Base-by-base conservation (phyloP, 2,113 vertebrate genomes). In the Syngnathus typhle region DNA sequence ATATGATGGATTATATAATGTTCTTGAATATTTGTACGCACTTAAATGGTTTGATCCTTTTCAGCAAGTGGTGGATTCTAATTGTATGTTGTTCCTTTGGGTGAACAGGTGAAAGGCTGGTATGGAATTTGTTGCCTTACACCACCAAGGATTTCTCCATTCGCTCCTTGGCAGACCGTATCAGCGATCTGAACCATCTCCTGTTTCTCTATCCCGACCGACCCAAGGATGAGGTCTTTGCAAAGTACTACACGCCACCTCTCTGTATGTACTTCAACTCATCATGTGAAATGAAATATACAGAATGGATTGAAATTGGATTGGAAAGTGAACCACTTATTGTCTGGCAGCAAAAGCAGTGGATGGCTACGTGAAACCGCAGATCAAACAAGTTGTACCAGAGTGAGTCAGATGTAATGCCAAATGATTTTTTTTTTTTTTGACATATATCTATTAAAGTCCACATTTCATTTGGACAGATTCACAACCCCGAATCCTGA, bases 61-160 rank as follows among this genome's bases (percentile, higher is more conserved):
- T 56, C 23, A 64, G 6, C 23, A 36, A 13, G 18, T 56, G 49
- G 5, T 60, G 46, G 27, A 36, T 18, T 71, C 12, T 44, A 11
- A 7, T 49, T 18, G 7, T 38, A 49, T 6, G 23, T 0, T 64
- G 27, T 41, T 36, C 44, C 2, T 69, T 3, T 52, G 0, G 13
- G 52, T 52, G 55, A 13, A 10, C 77, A 99, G 96, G 95, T 6
- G 96, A 98, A 76, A 92, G 96, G 78, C 93, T 98, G 91, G 96
- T 98, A 73, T 98, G 96, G 96, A 99, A 99, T 86, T 93, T 99
- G 84, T 92, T 98, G 92, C 96, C 96, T 68, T 99, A 98, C 83
- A 99, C 96, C 58, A 96, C 94, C 70, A 94, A 96, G 87, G 96
- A 98, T 84, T 99, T 99, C 87, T 98, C 96, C 66, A 98, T 99